These are phyloP conservation scores for Labeo rohita DNA, from an alignment of 2,113 vertebrate species.

Conservation along the genomic window DNA sequence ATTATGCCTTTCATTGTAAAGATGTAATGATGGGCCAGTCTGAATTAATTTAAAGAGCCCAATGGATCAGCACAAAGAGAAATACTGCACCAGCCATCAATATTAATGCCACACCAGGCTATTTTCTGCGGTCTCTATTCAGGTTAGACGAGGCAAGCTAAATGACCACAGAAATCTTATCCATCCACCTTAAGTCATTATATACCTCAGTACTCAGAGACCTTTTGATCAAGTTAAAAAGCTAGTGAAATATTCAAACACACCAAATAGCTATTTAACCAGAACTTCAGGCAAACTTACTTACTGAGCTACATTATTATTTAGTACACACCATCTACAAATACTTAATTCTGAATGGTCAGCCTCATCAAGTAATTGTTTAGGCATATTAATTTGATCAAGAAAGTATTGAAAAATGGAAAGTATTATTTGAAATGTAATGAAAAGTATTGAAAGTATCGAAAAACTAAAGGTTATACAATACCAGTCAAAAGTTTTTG, in stretches of 20 bases:
- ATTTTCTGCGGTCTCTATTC: conserved; percentile 30
- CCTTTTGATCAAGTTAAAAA: neutral
- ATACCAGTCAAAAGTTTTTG: no score
- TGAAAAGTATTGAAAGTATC: no score
- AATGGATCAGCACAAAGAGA: conserved; percentile 19
- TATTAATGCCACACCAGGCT: conserved; percentile 47
- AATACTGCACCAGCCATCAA: conserved; percentile 48
- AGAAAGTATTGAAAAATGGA: no score
- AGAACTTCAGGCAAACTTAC: neutral
- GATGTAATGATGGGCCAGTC: neutral
- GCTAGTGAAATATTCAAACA: conserved; percentile 3
- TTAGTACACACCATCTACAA: neutral
- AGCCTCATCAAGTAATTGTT: no score
- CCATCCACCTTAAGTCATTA: conserved; percentile 16
- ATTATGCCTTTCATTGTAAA: neutral
- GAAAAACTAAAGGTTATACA: no score
- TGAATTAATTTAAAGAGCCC: neutral
- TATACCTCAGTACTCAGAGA: neutral
- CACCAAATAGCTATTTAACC: neutral
- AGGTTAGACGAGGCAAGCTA: conserved; percentile 1
- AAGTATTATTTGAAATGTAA: no score
- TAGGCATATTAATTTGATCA: neutral
- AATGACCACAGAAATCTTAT: conserved; percentile 14
- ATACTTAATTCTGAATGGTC: neutral
- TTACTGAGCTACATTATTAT: neutral